phyloP scores from a whole-genome alignment of 2,797 vertebrate genomes.

The Lagorchestes hirsutus region DNA sequence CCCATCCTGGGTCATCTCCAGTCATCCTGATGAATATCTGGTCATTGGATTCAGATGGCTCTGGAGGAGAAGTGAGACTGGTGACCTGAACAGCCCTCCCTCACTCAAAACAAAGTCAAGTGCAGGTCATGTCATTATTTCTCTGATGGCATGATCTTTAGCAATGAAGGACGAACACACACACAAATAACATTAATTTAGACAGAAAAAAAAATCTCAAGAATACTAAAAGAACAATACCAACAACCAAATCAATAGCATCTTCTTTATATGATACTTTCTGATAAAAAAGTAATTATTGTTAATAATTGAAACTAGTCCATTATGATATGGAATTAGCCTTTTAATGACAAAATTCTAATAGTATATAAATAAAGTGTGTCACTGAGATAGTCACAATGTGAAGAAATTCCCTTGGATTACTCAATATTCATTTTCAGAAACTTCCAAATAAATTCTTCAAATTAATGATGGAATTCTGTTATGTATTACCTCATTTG shows the following conservation, averaged over 20 bases:
- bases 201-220: neutral
- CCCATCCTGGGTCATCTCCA: too few species aligned
- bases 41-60: too few species aligned
- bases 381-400: neutral
- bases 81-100: too few species aligned
- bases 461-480: constrained; percentile 1
- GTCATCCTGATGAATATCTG: too few species aligned
- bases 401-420: neutral
- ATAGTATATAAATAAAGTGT: neutral
- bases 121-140: too few species aligned
- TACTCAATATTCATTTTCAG: neutral
- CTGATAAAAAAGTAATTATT: neutral
- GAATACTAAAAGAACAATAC: neutral
- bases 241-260: neutral
- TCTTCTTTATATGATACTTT: neutral
- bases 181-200: neutral
- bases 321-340: neutral
- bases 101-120: too few species aligned
- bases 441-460: constrained; percentile 1
- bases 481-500: neutral
- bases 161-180: too few species aligned
- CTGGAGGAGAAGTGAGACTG: too few species aligned
- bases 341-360: neutral
- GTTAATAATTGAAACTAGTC: neutral
- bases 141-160: too few species aligned